These are phyloP conservation scores for Galerucella nymphaeae DNA, from an alignment of 2,888 invertebrate genomes.

Conservation along the genomic window DNA sequence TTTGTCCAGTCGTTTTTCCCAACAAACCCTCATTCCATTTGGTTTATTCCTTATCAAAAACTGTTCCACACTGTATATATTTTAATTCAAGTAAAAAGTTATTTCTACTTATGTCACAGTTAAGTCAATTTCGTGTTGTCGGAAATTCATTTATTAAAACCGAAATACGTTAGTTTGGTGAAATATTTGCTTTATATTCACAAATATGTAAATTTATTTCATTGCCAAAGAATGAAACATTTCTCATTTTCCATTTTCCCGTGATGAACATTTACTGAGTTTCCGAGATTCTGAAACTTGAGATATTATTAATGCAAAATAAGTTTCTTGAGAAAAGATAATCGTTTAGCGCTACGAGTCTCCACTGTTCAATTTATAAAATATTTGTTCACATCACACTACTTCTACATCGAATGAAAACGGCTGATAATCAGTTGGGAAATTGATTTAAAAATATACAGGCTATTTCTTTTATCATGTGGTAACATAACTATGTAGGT, in stretches of 20 bases:
- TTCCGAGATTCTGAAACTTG: constrained; percentile 20
- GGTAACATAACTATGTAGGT: too few relatives aligned
- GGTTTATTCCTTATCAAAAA: too few relatives aligned
- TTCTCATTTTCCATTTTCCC: constrained; percentile 36
- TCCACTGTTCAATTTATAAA: background rate
- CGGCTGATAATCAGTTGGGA: too few relatives aligned
- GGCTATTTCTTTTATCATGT: too few relatives aligned
- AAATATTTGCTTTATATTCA: constrained; percentile 30
- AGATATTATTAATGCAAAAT: constrained; percentile 23
- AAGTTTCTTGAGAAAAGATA: constrained; percentile 13
- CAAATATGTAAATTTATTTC: constrained; percentile 40
- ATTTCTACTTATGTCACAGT: too few relatives aligned
- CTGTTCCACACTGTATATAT: too few relatives aligned
- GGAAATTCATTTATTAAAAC: constrained; percentile 34
- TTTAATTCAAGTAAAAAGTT: too few relatives aligned
- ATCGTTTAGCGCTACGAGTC: background rate
- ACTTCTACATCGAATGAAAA: background rate
- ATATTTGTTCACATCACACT: background rate
- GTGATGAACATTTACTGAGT: constrained; percentile 31
- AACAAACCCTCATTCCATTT: too few relatives aligned
- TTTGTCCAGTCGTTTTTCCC: too few relatives aligned
- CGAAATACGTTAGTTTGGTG: constrained; percentile 18
- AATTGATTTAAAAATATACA: too few relatives aligned
- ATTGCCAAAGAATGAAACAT: constrained; percentile 31
- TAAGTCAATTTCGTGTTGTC: constrained; percentile 23